These are phyloP conservation scores for Hyles vespertilio DNA, from an alignment of 1,140 invertebrate species.

Conservation along the genomic window DNA sequence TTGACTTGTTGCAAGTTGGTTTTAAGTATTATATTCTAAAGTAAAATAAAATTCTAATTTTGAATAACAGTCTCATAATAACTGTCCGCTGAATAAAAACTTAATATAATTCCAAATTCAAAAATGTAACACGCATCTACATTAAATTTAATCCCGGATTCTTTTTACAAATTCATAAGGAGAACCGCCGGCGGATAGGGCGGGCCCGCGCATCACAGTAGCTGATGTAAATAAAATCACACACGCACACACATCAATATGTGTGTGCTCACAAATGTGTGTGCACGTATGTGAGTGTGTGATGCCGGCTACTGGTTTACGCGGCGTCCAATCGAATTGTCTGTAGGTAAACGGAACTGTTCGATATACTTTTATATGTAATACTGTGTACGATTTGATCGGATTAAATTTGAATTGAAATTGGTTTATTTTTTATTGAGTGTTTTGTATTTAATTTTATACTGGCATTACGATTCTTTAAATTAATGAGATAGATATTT, in stretches of 20 bases:
- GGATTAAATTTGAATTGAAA: neutral
- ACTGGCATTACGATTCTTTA: too few relatives aligned
- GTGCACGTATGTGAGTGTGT: slow-evolving; percentile 28
- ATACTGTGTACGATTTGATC: neutral
- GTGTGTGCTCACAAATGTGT: slow-evolving; percentile 3
- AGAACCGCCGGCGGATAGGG: slow-evolving; percentile 20
- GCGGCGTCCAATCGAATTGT: slow-evolving; percentile 62
- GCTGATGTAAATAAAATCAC: slow-evolving; percentile 26
- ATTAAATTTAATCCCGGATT: too few relatives aligned
- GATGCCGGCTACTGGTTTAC: slow-evolving; percentile 68
- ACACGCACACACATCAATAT: slow-evolving; percentile 4
- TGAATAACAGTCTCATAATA: too few relatives aligned
- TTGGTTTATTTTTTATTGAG: neutral
- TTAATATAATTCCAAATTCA: too few relatives aligned
- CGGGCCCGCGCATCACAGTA: slow-evolving; percentile 31
- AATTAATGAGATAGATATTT: too few relatives aligned
- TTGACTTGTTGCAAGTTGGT: too few relatives aligned
- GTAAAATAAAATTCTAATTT: too few relatives aligned
- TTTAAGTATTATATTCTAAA: too few relatives aligned
- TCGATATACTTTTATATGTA: neutral
- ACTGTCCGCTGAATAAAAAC: too few relatives aligned
- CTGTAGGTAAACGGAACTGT: slow-evolving; percentile 28
- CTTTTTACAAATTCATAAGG: neutral
- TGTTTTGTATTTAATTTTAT: neutral
- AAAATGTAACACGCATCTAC: too few relatives aligned